Evolutionary conservation across 1,140 invertebrate genomes (phyloP), one percentile per base, ranked within the genome.

Genomic region (Pectinophora gossypiella): DNA sequence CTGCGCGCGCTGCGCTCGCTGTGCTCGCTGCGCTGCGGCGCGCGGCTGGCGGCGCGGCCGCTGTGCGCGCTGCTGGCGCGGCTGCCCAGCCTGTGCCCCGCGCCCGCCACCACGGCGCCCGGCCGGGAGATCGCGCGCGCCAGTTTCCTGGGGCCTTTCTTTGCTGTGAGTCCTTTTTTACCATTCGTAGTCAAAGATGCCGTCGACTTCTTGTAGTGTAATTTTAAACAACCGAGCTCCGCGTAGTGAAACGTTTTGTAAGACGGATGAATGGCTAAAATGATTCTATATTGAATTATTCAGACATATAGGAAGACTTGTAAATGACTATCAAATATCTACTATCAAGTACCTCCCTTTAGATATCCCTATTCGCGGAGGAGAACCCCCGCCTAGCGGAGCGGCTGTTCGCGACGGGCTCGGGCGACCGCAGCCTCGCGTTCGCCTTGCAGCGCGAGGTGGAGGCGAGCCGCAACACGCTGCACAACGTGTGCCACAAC

Each of bases 91-190:
- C 97, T 97, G 82, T 87, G 94, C 38, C 94, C 95, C 0, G 90
- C 91, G n/a, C 76, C 91, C 6, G 89, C 92, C 58, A 93, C 94
- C 0, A 91, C 91, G 19, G 93, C 92, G 0, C 89, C 89, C 0
- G 96, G 96, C 0, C 87, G 94, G n/a, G 97, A 98, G 78, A 88
- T 98, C 19, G 92, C 94, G 0, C 91, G 92, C 48, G 92, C 93
- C 2, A 95, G 95, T 21, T 97, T 93, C 62, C 89, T 99, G 0
- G 97, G 96, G 18, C 95, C 97, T 0, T 98, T 99, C 76, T 50
- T 54, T 47, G 51, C 51, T 16, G 49, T 48, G 12, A 51, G 53
- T 55, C 10, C 13, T 7, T 43, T n/a, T n/a, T n/a, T n/a, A n/a
- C n/a, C n/a, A n/a, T n/a, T n/a, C n/a, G n/a, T n/a, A n/a, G n/a